Evolutionary conservation across 2,797 vertebrate species (phyloP), one percentile per base, ranked within the genome.

Genomic region (Psittacula echo): DNA sequence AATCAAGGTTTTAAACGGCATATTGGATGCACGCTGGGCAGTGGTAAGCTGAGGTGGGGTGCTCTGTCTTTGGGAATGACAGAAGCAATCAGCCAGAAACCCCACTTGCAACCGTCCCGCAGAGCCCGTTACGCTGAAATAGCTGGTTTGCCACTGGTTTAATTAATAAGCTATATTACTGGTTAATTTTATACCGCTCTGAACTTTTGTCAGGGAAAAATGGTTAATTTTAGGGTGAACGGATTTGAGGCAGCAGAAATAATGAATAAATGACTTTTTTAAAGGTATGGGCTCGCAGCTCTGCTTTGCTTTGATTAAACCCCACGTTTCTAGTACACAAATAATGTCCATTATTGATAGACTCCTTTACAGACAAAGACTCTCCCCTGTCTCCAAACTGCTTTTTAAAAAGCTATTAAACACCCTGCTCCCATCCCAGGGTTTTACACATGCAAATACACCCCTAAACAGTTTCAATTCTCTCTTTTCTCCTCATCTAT

Each of bases 401-500:
- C 90, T 95, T 96, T 94, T 94, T 85, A 95, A 91, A 95, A 97
- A 89, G 39, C 85, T 92, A 53, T 78, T 97, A 96, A 97, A 78
- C 48, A 92, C 50, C 16, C 86, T 32, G 22, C 62, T 87, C 54
- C 87, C 92, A 96, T 96, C 95, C 91, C 82, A 91, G 96, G 91
- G 92, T 96, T 97, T 97, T 95, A 95, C 85, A 97, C 95, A 96
- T 96, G 96, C 95, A 97, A 98, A 98, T 97, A 93, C 85, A 78
- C 87, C 96, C 96, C 95, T 89, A 92, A 95, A 95, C 96, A 95
- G 71, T 96, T 98, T 97, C 96, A 97, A 97, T 98, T 98, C 97
- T 96, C 97, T 97, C 97, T 97, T 98, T 98, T 96, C 97, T 42
- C 97, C 96, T 91, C 96, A 97, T 98, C 98, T 97, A 97, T 97